Conservation (phyloP, 2,797 vertebrate species). For the Scomberomorus guttatus region DNA sequence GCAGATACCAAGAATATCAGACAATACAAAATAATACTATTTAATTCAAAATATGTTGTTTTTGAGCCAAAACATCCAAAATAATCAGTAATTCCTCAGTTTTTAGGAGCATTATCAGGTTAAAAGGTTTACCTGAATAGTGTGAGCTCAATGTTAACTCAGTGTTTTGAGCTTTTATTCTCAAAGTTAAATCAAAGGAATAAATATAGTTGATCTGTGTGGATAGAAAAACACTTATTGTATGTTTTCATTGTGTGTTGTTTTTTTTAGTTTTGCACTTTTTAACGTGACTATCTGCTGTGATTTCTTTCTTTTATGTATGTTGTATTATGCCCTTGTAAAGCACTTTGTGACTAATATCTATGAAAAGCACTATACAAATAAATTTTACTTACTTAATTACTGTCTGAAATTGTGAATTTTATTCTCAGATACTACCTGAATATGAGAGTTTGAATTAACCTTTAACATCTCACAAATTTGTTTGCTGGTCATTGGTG, state of each 20-base stretch:
- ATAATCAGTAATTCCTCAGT: not conserved
- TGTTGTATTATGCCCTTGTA: no score
- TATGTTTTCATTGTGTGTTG: no score
- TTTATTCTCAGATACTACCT: not conserved
- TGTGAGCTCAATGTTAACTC: no score
- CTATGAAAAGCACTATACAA: no score
- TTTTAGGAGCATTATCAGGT: not conserved
- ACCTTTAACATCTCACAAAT: not conserved
- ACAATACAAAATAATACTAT: no score
- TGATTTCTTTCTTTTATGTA: no score
- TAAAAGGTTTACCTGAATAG: not conserved
- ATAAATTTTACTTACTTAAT: no score
- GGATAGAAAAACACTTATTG: not conserved
- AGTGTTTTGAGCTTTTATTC: constrained; percentile 4
- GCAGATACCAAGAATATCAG: no score
- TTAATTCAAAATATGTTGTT: no score
- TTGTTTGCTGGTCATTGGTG: not conserved
- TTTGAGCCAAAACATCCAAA: not conserved
- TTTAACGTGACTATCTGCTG: no score
- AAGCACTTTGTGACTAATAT: no score
- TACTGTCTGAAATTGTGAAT: not conserved
- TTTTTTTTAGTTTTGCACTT: no score
- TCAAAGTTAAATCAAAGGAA: not conserved
- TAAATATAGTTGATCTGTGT: not conserved
- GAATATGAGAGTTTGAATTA: not conserved